phyloP scores from a whole-genome alignment of 1,140 invertebrate species.

The Bombus ignitus region DNA sequence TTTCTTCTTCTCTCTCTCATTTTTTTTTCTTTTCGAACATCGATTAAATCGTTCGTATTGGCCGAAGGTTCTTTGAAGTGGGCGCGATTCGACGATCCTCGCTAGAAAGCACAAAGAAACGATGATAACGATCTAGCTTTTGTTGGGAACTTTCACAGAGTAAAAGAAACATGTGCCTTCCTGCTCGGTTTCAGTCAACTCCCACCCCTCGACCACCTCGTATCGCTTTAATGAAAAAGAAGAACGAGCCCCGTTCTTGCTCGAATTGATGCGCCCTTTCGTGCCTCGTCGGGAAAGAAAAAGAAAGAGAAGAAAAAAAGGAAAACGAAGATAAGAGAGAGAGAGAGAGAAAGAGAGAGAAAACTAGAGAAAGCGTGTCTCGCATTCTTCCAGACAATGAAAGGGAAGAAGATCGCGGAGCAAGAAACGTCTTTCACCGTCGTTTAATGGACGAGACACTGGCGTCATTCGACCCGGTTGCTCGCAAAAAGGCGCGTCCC shows the following conservation, averaged over 20 bases:
- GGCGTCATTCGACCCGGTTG: constrained; percentile 15
- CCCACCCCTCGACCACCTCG: neutral
- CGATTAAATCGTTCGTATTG: constrained; percentile 42
- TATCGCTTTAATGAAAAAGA: constrained; percentile 47
- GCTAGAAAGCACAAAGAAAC: constrained; percentile 23
- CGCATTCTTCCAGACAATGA: constrained; percentile 34
- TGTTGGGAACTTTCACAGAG: constrained; percentile 5
- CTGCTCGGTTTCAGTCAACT: neutral
- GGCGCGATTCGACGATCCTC: constrained; percentile 3
- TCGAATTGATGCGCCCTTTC: constrained; percentile 44
- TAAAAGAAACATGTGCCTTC: constrained; percentile 24
- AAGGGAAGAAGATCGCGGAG: neutral
- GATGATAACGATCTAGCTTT: constrained; percentile 48
- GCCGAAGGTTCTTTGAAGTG: constrained; percentile 11
- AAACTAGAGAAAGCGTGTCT: neutral
- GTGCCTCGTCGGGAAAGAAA: neutral
- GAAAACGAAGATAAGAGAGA: neutral
- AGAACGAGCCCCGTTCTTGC: constrained; percentile 8
- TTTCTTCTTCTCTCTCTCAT: neutral
- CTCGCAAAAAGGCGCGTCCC: constrained; percentile 36
- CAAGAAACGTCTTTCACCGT: neutral
- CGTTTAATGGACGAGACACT: constrained; percentile 48
- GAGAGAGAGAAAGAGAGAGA: neutral
- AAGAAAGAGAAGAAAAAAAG: neutral
- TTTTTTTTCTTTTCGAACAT: neutral